These are phyloP conservation scores for Syrista parreyssii DNA, from an alignment of 2,888 invertebrate genomes.

Conservation along the genomic window DNA sequence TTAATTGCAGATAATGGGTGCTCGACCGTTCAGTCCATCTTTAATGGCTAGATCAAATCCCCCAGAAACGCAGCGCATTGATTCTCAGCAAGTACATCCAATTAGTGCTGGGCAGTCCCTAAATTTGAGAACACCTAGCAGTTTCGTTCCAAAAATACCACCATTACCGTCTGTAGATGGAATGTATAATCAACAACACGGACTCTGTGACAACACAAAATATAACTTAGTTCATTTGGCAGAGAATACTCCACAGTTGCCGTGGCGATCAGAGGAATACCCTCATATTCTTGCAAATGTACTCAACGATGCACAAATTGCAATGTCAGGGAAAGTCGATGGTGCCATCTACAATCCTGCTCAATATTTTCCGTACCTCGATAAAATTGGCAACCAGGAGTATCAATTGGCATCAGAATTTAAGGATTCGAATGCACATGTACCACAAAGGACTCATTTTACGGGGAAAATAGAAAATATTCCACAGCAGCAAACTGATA, in stretches of 20 bases:
- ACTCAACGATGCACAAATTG: conserved; percentile 28
- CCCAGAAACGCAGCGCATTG: conserved; percentile 14
- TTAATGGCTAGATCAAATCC: conserved; percentile 33
- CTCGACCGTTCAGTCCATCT: conserved; percentile 50
- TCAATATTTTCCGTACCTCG: background rate
- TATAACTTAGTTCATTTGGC: conserved; percentile 6
- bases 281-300: conserved; percentile 40
- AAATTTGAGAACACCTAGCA: conserved; percentile 61
- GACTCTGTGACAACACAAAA: conserved; percentile 9
- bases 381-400: background rate
- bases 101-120: conserved; percentile 12
- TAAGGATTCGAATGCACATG: background rate
- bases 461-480: background rate
- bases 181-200: conserved; percentile 13
- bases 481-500: background rate
- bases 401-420: background rate
- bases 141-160: conserved; percentile 52
- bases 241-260: background rate
- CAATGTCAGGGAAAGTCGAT: conserved; percentile 28
- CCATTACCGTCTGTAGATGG: conserved; percentile 7
- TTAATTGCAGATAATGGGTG: conserved; percentile 46
- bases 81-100: conserved; percentile 41
- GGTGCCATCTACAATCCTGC: conserved; percentile 25
- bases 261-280: conserved; percentile 34
- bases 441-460: background rate